These are phyloP conservation scores for Drosophila antonietae DNA, from an alignment of 2,888 invertebrate species.

Conservation along the genomic window DNA sequence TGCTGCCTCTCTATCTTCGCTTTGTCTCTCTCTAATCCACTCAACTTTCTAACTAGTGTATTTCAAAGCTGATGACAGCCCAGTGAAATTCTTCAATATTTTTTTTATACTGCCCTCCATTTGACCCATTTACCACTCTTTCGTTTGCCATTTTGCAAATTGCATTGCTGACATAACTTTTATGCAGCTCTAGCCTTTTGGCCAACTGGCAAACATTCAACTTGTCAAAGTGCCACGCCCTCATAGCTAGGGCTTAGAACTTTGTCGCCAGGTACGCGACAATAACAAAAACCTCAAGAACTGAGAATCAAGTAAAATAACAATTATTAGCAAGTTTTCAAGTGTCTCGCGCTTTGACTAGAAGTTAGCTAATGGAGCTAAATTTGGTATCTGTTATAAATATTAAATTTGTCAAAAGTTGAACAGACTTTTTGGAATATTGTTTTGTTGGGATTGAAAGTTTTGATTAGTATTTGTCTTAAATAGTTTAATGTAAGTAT, in stretches of 20 bases:
- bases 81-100: constrained; percentile 26
- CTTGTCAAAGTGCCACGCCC: constrained; percentile 49
- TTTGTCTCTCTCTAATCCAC: background rate
- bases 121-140: constrained; percentile 8
- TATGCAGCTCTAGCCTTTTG: constrained; percentile 45
- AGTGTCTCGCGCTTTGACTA: background rate
- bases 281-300: constrained; percentile 1
- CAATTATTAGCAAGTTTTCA: constrained; percentile 10
- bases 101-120: constrained; percentile 20
- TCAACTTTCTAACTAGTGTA: background rate
- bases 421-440: background rate
- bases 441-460: no score
- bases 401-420: background rate
- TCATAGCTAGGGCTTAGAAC: constrained; percentile 15
- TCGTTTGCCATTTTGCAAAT: constrained; percentile 26
- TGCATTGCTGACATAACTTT: constrained; percentile 64
- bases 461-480: no score
- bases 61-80: background rate
- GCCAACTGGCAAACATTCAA: constrained; percentile 63
- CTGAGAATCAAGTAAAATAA: constrained; percentile 1
- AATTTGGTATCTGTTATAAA: background rate
- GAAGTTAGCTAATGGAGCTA: background rate
- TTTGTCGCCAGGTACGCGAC: constrained; percentile 28
- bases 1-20: no score
- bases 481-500: no score